These are phyloP conservation scores for Macrochelys suwanniensis DNA, from an alignment of 2,797 vertebrate species.

Conservation along the genomic window DNA sequence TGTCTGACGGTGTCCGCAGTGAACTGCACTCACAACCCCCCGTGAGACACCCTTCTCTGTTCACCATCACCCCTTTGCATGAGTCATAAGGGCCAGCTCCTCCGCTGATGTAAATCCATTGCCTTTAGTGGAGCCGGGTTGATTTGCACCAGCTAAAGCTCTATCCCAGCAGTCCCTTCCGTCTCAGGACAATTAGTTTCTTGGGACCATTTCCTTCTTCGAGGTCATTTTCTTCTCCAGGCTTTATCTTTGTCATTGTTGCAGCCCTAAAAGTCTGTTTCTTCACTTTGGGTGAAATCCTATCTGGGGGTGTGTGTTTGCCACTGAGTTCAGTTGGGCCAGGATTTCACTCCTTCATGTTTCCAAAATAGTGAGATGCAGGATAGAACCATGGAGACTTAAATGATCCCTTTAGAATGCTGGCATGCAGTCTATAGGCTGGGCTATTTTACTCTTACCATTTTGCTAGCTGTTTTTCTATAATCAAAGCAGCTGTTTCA, in stretches of 20 bases:
- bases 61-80: not conserved
- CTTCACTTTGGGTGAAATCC: not conserved
- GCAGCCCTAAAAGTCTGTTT: not conserved
- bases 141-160: not conserved
- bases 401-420: rapidly evolving
- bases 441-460: rapidly evolving
- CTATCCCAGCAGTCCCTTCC: not conserved
- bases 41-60: not conserved
- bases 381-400: rapidly evolving
- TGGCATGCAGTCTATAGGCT: rapidly evolving
- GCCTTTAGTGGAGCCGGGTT: not conserved
- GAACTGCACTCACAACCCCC: no score
- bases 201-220: not conserved
- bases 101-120: not conserved
- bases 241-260: rapidly evolving
- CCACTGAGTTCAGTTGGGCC: not conserved
- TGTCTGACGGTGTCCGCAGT: not conserved
- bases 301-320: no score
- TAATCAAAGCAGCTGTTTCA: rapidly evolving
- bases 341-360: not conserved
- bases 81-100: no score
- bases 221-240: not conserved
- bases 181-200: not conserved
- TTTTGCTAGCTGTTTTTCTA: not conserved
- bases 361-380: rapidly evolving